These are phyloP conservation scores for Acanthosepion esculentum DNA, from an alignment of 2,888 invertebrate species.

Conservation along the genomic window DNA sequence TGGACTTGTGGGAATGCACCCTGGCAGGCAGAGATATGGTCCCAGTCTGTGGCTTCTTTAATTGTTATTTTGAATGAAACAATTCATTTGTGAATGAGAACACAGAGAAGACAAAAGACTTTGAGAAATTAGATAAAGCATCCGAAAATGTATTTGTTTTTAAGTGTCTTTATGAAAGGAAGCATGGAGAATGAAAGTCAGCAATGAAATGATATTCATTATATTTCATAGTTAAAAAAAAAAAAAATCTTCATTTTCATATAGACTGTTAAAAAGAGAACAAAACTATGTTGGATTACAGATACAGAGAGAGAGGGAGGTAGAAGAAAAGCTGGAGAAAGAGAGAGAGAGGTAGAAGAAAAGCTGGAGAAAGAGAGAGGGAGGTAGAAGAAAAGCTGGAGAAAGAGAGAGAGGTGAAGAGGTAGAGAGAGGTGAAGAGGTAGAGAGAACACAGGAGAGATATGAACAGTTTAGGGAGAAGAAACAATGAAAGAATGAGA, in stretches of 20 bases:
- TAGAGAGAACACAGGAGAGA: neutral
- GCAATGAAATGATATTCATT: constrained; percentile 13
- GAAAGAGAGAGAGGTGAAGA: too few relatives aligned
- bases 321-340: too few relatives aligned
- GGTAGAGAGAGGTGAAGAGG: neutral
- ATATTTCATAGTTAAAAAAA: neutral
- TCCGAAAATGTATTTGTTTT: neutral
- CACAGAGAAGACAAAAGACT: neutral
- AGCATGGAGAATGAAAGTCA: neutral
- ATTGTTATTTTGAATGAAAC: neutral
- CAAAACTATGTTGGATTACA: too few relatives aligned
- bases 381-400: too few relatives aligned
- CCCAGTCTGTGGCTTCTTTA: neutral
- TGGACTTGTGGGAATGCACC: neutral
- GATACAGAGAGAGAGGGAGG: neutral
- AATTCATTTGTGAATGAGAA: neutral
- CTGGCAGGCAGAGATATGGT: neutral
- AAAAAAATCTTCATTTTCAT: too few relatives aligned
- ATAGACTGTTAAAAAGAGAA: too few relatives aligned
- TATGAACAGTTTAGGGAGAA: neutral
- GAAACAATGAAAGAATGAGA: neutral
- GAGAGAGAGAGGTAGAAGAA: too few relatives aligned
- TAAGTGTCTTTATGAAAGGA: neutral
- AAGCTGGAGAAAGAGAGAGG: too few relatives aligned
- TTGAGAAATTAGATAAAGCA: neutral